Evolutionary conservation across 2,113 vertebrate genomes (phyloP).

Genomic region (Synodontis membranacea): DNA sequence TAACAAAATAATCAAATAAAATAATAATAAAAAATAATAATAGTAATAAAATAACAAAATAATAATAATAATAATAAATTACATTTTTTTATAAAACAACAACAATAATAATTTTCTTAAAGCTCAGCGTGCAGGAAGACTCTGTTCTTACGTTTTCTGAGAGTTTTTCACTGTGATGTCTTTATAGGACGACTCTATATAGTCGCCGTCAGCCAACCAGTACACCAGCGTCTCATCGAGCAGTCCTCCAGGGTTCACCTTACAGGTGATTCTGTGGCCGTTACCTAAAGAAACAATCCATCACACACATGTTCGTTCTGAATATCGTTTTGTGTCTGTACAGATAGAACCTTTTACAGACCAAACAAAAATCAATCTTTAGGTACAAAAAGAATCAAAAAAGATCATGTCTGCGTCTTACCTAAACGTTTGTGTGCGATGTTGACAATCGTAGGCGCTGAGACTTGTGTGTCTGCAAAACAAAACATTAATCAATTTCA

Average conservation of each 20-base stretch:
- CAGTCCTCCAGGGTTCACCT: constrained; percentile 6
- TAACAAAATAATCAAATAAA: too few relatives aligned
- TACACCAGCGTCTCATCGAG: constrained; percentile 15
- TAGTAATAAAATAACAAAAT: too few relatives aligned
- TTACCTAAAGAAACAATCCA: background rate
- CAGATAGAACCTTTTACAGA: too few relatives aligned
- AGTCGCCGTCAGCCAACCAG: constrained; percentile 30
- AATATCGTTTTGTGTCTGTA: background rate
- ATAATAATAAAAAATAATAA: too few relatives aligned
- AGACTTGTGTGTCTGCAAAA: background rate
- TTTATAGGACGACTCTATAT: background rate
- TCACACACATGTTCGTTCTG: background rate
- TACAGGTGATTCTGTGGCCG: background rate
- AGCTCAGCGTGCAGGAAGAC: background rate
- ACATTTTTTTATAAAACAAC: too few relatives aligned
- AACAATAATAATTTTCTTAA: background rate
- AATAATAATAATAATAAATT: too few relatives aligned
- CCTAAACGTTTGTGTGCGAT: background rate
- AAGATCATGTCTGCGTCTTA: background rate
- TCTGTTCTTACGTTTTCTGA: constrained; percentile 6
- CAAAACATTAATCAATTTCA: background rate
- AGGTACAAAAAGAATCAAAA: too few relatives aligned
- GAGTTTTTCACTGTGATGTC: background rate
- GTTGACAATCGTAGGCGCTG: background rate
- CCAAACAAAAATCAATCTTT: too few relatives aligned